phyloP scores from a whole-genome alignment of 2,888 invertebrate species.

The Drosophila prolongata region DNA sequence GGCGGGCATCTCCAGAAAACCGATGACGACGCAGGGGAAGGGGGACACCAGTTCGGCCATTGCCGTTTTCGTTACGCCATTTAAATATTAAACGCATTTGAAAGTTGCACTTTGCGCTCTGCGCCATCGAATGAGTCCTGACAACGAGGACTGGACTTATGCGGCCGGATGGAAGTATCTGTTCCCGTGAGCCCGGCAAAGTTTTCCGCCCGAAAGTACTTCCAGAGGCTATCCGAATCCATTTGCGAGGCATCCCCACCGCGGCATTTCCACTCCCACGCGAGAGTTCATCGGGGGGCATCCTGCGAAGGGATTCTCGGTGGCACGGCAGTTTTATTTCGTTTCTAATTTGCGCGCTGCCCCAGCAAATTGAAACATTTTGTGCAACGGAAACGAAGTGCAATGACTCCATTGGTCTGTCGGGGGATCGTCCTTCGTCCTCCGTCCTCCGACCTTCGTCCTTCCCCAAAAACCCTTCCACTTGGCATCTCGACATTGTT shows the following conservation, averaged over 20 bases:
- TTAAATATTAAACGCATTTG: slow-evolving; percentile 57
- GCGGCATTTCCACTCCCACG: slow-evolving; percentile 1
- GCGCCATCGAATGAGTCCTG: slow-evolving; percentile 39
- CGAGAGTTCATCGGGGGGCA: slow-evolving; percentile 5
- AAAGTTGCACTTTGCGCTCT: slow-evolving; percentile 37
- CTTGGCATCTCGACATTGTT: slow-evolving; percentile 21
- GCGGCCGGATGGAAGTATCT: background rate
- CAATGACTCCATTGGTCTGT: slow-evolving; percentile 37
- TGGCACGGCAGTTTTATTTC: slow-evolving; percentile 42
- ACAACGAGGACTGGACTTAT: slow-evolving; percentile 8
- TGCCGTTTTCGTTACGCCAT: slow-evolving; percentile 36
- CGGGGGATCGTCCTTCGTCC: background rate
- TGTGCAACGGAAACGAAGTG: slow-evolving; percentile 44
- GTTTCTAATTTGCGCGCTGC: slow-evolving; percentile 44
- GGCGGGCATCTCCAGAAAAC: slow-evolving; percentile 23
- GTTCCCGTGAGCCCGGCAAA: slow-evolving; percentile 31
- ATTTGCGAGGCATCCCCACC: slow-evolving; percentile 8
- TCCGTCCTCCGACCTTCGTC: too few species aligned
- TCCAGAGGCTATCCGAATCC: slow-evolving; percentile 13
- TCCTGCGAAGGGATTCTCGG: slow-evolving; percentile 7
- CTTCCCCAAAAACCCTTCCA: background rate
- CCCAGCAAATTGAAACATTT: slow-evolving; percentile 52
- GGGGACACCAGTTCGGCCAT: slow-evolving; percentile 23
- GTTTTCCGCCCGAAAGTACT: slow-evolving; percentile 16
- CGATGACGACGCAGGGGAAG: slow-evolving; percentile 9